Evolutionary conservation across 2,113 vertebrate genomes (phyloP).

Genomic region (Aptenodytes patagonicus): DNA sequence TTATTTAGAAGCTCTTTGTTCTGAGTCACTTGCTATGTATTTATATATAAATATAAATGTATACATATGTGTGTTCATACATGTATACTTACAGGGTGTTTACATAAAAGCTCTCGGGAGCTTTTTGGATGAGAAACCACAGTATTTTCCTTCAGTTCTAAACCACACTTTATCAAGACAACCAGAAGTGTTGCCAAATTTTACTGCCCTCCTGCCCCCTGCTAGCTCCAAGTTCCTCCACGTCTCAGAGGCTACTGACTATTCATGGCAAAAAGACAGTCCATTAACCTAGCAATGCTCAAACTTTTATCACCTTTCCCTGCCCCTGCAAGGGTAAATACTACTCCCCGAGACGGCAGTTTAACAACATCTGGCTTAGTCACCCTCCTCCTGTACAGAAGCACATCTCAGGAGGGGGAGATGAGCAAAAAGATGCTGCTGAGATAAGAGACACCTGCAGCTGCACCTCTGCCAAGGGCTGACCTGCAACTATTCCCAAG

Average conservation of each 20-base stretch:
- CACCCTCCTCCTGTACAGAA: background rate
- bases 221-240: background rate
- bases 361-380: background rate
- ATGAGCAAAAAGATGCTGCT: background rate
- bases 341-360: background rate
- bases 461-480: background rate
- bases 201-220: background rate
- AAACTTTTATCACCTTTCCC: background rate
- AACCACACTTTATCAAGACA: rapidly evolving
- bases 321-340: background rate
- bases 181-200: background rate
- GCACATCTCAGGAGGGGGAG: background rate
- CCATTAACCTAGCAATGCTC: background rate
- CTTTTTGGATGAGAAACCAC: background rate
- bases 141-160: background rate
- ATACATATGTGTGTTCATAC: background rate
- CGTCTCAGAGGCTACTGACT: background rate
- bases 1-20: background rate
- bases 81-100: background rate
- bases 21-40: background rate
- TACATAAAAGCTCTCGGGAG: background rate
- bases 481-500: background rate
- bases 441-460: background rate
- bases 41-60: background rate
- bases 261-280: background rate